These are phyloP conservation scores for Papilio helenus DNA, from an alignment of 1,140 invertebrate genomes.

Conservation along the genomic window DNA sequence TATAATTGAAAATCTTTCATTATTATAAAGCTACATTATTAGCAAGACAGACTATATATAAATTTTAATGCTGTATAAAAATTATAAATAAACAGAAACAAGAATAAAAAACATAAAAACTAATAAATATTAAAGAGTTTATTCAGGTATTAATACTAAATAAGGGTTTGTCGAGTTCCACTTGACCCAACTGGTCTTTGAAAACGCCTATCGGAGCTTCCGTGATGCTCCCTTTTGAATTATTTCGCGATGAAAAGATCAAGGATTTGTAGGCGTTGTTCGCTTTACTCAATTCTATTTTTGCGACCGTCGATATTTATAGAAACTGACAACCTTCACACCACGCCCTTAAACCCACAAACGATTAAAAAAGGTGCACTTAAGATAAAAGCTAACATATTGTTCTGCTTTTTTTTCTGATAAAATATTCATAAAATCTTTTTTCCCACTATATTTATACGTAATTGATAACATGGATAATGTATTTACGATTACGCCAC, in stretches of 20 bases:
- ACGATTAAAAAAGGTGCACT: not conserved
- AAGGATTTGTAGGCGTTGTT: conserved; percentile 30
- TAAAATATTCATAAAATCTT: not conserved
- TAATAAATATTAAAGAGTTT: not conserved
- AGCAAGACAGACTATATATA: not conserved
- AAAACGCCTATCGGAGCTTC: conserved; percentile 20
- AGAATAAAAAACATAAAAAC: not conserved
- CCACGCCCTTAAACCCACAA: not conserved
- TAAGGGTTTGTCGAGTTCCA: not conserved
- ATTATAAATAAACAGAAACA: not conserved
- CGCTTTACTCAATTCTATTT: not conserved
- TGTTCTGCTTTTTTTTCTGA: not conserved
- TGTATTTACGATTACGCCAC: not conserved
- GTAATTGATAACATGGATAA: not conserved
- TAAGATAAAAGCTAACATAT: not conserved
- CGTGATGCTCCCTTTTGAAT: conserved; percentile 21
- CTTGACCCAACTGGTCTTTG: conserved; percentile 21
- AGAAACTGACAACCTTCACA: conserved; percentile 7
- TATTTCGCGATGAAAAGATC: conserved; percentile 28
- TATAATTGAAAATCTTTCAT: no score
- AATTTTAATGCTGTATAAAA: not conserved
- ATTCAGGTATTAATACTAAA: not conserved
- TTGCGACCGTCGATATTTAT: not conserved
- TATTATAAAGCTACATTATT: not conserved
- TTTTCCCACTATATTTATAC: not conserved